Percentiles rank a stretch among this genome's conserved stretches.
Conservation (phyloP, 1,140 invertebrate species). For the Dendroctonus valens region DNA sequence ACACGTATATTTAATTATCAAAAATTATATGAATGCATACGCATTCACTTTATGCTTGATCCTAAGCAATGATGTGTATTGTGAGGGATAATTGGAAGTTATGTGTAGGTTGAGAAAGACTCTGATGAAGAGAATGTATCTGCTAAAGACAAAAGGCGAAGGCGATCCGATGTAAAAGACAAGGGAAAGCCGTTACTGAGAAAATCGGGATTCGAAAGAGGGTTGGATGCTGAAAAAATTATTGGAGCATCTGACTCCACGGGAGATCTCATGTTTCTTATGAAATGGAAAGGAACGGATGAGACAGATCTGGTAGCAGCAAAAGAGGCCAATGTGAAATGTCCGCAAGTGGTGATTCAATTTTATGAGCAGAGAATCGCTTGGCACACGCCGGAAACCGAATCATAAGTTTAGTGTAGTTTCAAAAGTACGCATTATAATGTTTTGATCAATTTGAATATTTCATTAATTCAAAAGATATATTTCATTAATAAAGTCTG, state of each 20-base stretch:
- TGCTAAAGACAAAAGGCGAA: conserved; percentile 37
- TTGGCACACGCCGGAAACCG: conserved; percentile 76
- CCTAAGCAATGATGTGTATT: neutral
- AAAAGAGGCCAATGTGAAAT: conserved; percentile 85
- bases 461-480: no score
- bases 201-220: conserved; percentile 81
- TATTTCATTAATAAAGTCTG: neutral
- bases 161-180: conserved; percentile 30
- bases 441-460: neutral
- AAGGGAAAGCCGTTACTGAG: conserved; percentile 40
- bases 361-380: conserved; percentile 95
- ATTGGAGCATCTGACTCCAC: conserved; percentile 94
- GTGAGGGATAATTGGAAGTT: neutral
- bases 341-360: conserved; percentile 93
- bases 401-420: conserved; percentile 31
- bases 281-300: conserved; percentile 97
- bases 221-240: conserved; percentile 89
- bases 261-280: conserved; percentile 93
- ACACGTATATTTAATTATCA: no score
- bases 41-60: neutral
- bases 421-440: neutral
- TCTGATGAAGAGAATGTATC: conserved; percentile 35
- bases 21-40: no score
- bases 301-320: conserved; percentile 93
- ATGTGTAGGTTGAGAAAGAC: conserved; percentile 23